These are phyloP conservation scores for Ormyrus pomaceus DNA, from an alignment of 2,888 invertebrate genomes.

Conservation along the genomic window DNA sequence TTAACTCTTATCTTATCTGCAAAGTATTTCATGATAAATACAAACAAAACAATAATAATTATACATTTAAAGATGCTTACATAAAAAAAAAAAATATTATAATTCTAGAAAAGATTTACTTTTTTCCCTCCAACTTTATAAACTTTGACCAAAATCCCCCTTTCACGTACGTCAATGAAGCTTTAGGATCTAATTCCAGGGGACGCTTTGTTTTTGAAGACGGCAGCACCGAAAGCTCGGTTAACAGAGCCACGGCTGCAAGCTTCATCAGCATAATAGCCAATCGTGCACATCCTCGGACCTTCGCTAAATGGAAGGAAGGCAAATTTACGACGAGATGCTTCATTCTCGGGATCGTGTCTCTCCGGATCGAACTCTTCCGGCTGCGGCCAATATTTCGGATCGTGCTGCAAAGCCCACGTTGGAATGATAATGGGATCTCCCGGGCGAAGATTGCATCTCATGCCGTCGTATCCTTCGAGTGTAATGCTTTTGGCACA, in stretches of 20 bases:
- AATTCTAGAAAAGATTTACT: neutral
- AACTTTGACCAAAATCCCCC: conserved; percentile 61
- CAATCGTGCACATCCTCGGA: conserved; percentile 66
- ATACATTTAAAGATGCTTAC: too few relatives aligned
- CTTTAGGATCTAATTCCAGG: conserved; percentile 39
- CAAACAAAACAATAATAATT: too few relatives aligned
- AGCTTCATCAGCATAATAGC: conserved; percentile 63
- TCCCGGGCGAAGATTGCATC: conserved; percentile 59
- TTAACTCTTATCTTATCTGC: too few relatives aligned
- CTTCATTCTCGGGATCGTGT: conserved; percentile 59
- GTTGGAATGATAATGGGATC: conserved; percentile 58
- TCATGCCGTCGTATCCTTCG: conserved; percentile 63
- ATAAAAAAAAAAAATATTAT: too few relatives aligned
- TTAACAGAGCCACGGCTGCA: conserved; percentile 58
- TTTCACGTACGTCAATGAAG: conserved; percentile 4
- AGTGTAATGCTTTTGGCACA: conserved; percentile 61
- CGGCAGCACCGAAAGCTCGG: conserved; percentile 58
- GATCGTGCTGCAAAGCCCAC: conserved; percentile 60
- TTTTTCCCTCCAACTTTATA: conserved; percentile 9
- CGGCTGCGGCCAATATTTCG: conserved; percentile 63
- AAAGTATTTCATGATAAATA: too few relatives aligned
- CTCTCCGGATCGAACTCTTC: conserved; percentile 65
- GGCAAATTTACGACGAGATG: conserved; percentile 56
- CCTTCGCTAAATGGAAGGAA: conserved; percentile 68
- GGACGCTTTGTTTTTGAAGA: conserved; percentile 60